These are phyloP conservation scores for Thunnus maccoyii DNA, from an alignment of 2,113 vertebrate genomes.

Conservation along the genomic window DNA sequence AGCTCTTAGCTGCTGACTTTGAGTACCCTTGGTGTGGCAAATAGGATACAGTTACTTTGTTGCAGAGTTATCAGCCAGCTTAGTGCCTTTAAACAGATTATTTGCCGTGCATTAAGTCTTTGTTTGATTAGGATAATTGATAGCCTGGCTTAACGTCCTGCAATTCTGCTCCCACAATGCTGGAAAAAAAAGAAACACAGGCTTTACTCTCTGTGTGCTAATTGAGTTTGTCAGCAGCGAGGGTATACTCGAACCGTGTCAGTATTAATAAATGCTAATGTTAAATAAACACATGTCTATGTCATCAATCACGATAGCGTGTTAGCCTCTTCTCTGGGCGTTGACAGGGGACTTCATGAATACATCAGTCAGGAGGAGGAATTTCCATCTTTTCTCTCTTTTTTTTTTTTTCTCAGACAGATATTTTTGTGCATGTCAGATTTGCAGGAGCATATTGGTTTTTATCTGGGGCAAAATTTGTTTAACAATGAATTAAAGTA, in stretches of 20 bases:
- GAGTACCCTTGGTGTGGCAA: conserved; percentile 40
- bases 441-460: neutral
- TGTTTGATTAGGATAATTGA: conserved; percentile 83
- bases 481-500: conserved; percentile 4
- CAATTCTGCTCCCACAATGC: conserved; percentile 16
- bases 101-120: conserved; percentile 69
- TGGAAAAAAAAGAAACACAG: conserved; percentile 16
- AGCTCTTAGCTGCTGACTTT: conserved; percentile 42
- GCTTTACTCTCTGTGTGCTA: conserved; percentile 49
- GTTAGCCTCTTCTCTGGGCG: conserved; percentile 10
- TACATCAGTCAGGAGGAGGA: neutral
- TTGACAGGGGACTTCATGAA: conserved; percentile 10
- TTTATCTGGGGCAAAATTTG: neutral
- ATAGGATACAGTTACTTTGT: conserved; percentile 40
- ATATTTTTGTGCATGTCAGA: neutral
- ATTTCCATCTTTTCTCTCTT: neutral
- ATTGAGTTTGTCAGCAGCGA: conserved; percentile 54
- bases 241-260: neutral
- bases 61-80: conserved; percentile 35
- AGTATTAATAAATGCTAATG: conserved; percentile 48
- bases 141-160: conserved; percentile 55
- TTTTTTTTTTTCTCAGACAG: neutral
- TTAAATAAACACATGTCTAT: conserved; percentile 31
- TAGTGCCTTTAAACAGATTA: conserved; percentile 68
- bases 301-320: conserved; percentile 3